Conservation (phyloP, 2,888 invertebrate species). For the Eupithecia tripunctaria region DNA sequence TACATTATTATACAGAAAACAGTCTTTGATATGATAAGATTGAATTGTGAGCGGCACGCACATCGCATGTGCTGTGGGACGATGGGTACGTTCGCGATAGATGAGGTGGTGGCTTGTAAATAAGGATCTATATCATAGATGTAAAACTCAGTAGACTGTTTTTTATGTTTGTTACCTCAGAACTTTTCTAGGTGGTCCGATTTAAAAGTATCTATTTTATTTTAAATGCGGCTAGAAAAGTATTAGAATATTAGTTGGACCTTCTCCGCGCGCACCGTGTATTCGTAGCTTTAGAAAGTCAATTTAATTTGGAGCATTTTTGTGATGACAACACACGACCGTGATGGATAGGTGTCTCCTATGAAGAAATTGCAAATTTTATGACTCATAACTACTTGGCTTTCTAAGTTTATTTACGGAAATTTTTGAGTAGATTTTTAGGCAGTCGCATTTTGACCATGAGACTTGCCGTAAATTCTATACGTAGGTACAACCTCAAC, state of each 20-base stretch:
- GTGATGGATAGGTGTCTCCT: constrained; percentile 52
- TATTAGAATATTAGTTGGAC: background rate
- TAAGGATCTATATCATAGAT: background rate
- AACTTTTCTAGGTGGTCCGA: too few species aligned
- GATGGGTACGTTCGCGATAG: background rate
- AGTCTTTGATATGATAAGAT: too few species aligned
- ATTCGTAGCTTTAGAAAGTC: constrained; percentile 58
- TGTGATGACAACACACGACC: constrained; percentile 56
- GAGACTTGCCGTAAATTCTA: too few species aligned
- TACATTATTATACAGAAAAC: too few species aligned
- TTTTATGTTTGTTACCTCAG: too few species aligned
- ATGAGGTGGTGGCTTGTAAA: background rate
- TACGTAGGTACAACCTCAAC: too few species aligned
- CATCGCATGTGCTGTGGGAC: background rate
- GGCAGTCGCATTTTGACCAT: too few species aligned
- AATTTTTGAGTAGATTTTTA: background rate
- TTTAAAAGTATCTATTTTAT: too few species aligned
- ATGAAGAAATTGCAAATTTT: constrained; percentile 21
- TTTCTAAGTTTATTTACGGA: constrained; percentile 15
- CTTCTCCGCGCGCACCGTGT: background rate
- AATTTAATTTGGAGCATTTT: constrained; percentile 71
- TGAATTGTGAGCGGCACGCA: background rate
- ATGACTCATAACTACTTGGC: constrained; percentile 5
- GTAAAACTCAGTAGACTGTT: too few species aligned
- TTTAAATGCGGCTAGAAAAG: too few species aligned